Percentiles rank a stretch among this genome's conserved stretches.
phyloP scores from a whole-genome alignment of 1,140 invertebrate species.

The Aphelenchoides fujianensis region DNA sequence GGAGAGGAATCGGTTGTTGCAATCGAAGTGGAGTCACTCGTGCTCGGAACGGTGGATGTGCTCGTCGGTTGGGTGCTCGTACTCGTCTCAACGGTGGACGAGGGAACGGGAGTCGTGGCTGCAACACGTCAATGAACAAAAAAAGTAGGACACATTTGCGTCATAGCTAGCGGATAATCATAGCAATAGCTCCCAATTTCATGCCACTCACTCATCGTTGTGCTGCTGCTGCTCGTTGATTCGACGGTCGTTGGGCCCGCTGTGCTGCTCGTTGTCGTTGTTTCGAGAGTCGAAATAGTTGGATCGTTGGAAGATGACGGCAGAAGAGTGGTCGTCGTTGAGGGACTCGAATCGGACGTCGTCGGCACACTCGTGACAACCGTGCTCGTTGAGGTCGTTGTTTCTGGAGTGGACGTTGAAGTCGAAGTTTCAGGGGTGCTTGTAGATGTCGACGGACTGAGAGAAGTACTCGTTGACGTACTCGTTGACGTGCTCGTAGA shows the following conservation, averaged over 20 bases:
- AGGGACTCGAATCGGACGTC: not conserved
- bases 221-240: no score
- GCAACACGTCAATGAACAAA: no score
- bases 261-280: not conserved
- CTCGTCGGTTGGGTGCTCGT: not conserved
- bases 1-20: no score
- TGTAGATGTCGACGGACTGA: not conserved
- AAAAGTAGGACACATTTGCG: no score
- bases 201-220: no score
- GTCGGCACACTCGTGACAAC: not conserved
- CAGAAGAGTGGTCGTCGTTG: not conserved
- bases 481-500: conserved; percentile 2
- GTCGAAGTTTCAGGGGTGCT: not conserved
- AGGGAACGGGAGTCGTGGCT: not conserved
- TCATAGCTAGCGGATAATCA: no score
- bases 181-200: no score
- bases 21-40: not conserved
- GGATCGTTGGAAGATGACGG: no score
- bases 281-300: not conserved
- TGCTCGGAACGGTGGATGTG: not conserved
- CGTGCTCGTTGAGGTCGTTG: not conserved
- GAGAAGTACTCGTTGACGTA: not conserved
- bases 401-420: conserved; percentile 4
- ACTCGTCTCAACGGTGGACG: not conserved
- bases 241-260: no score